Evolutionary conservation across 2,888 invertebrate genomes (phyloP).

Genomic region (Drosophila flavopinicola): DNA sequence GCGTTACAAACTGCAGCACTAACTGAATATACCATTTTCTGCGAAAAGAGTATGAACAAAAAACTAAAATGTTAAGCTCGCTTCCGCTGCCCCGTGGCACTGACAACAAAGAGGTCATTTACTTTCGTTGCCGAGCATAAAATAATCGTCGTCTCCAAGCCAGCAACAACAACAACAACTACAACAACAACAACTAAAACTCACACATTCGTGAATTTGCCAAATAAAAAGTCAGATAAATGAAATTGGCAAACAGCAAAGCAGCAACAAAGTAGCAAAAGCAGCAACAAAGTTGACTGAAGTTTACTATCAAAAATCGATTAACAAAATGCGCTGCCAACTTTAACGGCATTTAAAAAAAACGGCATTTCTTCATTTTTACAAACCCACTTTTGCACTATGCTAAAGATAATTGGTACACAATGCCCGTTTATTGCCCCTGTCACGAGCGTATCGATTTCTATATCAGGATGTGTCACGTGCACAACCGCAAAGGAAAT

Average conservation of each 20-base stretch:
- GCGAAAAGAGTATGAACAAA: too few species aligned
- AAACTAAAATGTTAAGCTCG: conserved; percentile 51
- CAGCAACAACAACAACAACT: conserved; percentile 38
- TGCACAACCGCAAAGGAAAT: conserved; percentile 55
- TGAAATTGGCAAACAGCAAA: conserved; percentile 68
- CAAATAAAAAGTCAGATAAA: conserved; percentile 67
- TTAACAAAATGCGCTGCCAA: conserved; percentile 66
- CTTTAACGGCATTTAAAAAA: conserved; percentile 64
- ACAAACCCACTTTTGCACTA: conserved; percentile 36
- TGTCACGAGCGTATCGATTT: conserved; percentile 73
- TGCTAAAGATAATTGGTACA: conserved; percentile 68
- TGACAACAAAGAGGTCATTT: conserved; percentile 77
- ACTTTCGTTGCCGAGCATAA: conserved; percentile 77
- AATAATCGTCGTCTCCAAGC: conserved; percentile 61
- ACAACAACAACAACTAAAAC: conserved; percentile 41
- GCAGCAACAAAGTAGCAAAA: conserved; percentile 19
- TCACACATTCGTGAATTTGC: conserved; percentile 61
- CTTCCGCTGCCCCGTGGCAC: conserved; percentile 30
- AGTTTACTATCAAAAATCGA: conserved; percentile 73
- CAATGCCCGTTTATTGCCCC: conserved; percentile 70
- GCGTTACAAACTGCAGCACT: too few species aligned
- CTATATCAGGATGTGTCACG: conserved; percentile 73
- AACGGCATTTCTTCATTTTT: conserved; percentile 58
- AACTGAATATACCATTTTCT: too few species aligned
- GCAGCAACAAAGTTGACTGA: conserved; percentile 33